Evolutionary conservation across 1,140 invertebrate genomes (phyloP), one percentile per base, ranked within the genome.

Genomic region (Lasioglossum albipes): DNA sequence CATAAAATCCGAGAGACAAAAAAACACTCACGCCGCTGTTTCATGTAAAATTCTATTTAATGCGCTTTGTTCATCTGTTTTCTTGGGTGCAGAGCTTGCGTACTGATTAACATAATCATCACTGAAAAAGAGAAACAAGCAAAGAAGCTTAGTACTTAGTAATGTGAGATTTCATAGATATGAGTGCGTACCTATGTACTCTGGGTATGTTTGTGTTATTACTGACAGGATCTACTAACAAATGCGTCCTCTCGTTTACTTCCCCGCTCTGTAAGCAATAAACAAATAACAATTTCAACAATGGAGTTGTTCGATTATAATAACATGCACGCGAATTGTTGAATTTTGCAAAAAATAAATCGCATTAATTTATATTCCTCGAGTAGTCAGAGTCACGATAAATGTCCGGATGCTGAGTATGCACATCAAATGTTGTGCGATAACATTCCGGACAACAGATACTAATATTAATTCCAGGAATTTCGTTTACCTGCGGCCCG

Each of bases 1-100:
- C 20, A 67, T 73, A 70, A 27, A 52, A 41, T 20, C 7, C 0
- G 13, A 65, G 81, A 41, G 9, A 67, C 31, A 65, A 82, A 66
- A 52, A 75, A 69, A 87, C 42, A 95, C 96, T 95, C 93, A 98
- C 97, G 96, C 96, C 61, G 97, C 97, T 81, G 97, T 97, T 93
- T 97, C 96, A 89, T 97, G 96, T 79, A 98, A 93, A 90, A 98
- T 97, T 93, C 96, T 95, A 90, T 96, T 97, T 42, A 98, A 93
- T 20, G 97, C 97, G 88, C 96, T 97, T 93, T 98, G 97, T 91
- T 98, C 97, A 92, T 98, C 97, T 79, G 95, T 95, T 87, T 97
- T 97, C 90, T 97, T 97, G 45, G 96, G 95, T 65, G 95, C 94
- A 31, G 95, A 95, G 89, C 94, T 95, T 22, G 94, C 93, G 91